Conservation (phyloP, 2,797 vertebrate genomes). For the Sebastes flavidus region DNA sequence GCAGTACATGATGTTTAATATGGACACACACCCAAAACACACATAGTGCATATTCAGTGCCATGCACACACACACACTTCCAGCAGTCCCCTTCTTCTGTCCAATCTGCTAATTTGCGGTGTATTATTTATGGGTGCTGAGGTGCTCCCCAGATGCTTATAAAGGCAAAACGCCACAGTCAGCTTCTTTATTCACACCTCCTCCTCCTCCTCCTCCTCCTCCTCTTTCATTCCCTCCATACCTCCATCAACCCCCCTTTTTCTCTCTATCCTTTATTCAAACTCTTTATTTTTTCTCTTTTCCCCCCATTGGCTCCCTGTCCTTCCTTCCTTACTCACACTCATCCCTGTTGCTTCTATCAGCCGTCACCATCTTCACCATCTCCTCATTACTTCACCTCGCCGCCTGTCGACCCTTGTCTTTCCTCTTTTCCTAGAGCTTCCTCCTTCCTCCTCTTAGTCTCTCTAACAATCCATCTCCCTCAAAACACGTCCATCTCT, state of each 20-base stretch:
- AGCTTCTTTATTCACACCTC: conserved; percentile 59
- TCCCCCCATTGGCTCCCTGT: neutral
- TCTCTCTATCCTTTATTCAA: neutral
- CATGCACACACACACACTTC: conserved; percentile 22
- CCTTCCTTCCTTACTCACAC: neutral
- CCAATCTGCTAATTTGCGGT: conserved; percentile 81
- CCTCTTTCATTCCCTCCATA: neutral
- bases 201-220: conserved; percentile 1
- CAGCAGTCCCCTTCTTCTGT: conserved; percentile 48
- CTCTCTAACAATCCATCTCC: neutral
- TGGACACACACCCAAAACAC: neutral
- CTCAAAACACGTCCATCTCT: conserved; percentile 14
- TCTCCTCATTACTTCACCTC: conserved; percentile 5
- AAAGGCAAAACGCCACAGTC: conserved; percentile 69
- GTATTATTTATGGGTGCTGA: conserved; percentile 79
- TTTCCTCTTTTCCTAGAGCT: neutral
- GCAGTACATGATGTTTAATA: neutral
- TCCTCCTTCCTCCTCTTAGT: conserved; percentile 1
- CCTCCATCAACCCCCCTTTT: neutral
- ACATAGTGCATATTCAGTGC: neutral
- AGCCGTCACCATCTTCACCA: conserved; percentile 1
- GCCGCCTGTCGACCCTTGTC: neutral
- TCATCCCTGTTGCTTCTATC: neutral
- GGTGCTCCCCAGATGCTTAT: conserved; percentile 71
- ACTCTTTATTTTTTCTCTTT: neutral